Conservation (phyloP, 2,888 invertebrate species). For the Xanthia icteritia region DNA sequence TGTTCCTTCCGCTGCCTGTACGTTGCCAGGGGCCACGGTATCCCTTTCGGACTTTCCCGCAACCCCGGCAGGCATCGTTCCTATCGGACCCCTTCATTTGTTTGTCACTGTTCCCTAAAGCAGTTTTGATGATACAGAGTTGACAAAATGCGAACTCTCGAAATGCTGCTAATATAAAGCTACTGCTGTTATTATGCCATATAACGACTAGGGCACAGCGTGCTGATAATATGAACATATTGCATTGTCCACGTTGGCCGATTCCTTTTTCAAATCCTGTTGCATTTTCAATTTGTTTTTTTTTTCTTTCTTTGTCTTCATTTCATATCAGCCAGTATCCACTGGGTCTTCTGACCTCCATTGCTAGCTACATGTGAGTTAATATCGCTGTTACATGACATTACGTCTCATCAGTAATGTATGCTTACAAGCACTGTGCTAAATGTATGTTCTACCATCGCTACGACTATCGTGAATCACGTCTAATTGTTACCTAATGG, state of each 20-base stretch:
- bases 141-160: background rate
- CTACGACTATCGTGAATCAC: constrained; percentile 38
- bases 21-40: too few relatives aligned
- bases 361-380: constrained; percentile 38
- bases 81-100: too few relatives aligned
- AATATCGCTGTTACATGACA: constrained; percentile 54
- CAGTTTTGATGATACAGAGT: background rate
- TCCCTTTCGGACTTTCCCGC: too few relatives aligned
- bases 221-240: background rate
- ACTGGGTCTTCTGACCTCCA: constrained; percentile 19
- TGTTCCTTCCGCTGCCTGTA: too few relatives aligned
- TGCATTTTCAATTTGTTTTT: background rate
- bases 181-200: background rate
- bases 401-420: constrained; percentile 57
- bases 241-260: background rate
- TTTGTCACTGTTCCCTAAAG: background rate
- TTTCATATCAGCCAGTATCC: background rate
- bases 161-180: background rate
- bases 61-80: too few relatives aligned
- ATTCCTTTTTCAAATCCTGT: background rate
- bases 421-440: constrained; percentile 42
- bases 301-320: background rate
- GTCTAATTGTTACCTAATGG: constrained; percentile 41
- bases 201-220: background rate
- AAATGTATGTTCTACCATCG: constrained; percentile 51